A percentile compares a stretch with the other conserved stretches of the same genome.
Evolutionary conservation across 2,888 invertebrate species (phyloP).

Genomic region (Cephus pulcher): DNA sequence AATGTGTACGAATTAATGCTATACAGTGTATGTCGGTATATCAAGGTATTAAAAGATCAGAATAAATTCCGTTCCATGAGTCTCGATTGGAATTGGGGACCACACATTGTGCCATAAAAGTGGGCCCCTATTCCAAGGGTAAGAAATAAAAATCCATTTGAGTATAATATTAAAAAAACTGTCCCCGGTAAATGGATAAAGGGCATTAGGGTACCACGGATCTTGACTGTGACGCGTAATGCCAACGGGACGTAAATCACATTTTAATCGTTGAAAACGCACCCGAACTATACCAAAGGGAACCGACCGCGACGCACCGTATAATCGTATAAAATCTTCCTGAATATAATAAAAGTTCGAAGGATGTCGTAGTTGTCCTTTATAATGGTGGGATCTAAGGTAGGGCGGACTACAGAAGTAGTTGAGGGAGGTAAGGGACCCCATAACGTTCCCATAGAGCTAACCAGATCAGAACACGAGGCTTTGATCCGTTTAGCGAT

Average conservation of each 20-base stretch:
- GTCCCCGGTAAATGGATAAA: not conserved
- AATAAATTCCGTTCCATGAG: not conserved
- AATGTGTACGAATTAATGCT: not conserved
- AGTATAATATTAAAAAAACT: not conserved
- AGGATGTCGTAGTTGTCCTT: not conserved
- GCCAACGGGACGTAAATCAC: not conserved
- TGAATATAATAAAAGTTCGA: not conserved
- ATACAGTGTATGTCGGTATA: not conserved
- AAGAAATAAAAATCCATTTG: not conserved
- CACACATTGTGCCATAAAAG: not conserved
- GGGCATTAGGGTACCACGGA: not conserved
- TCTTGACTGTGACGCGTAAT: not conserved
- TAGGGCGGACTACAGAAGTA: not conserved
- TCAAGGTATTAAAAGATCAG: not conserved
- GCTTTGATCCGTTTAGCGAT: constrained; percentile 50
- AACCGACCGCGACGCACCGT: not conserved
- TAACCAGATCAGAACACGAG: constrained; percentile 51
- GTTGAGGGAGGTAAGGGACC: constrained; percentile 18
- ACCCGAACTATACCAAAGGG: not conserved
- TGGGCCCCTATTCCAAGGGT: not conserved
- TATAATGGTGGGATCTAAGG: not conserved
- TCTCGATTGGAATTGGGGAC: not conserved
- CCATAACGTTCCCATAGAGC: constrained; percentile 43
- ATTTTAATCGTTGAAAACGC: not conserved
- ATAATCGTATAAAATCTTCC: not conserved